phyloP scores from a whole-genome alignment of 2,113 vertebrate species.

The Amphilophus citrinellus region DNA sequence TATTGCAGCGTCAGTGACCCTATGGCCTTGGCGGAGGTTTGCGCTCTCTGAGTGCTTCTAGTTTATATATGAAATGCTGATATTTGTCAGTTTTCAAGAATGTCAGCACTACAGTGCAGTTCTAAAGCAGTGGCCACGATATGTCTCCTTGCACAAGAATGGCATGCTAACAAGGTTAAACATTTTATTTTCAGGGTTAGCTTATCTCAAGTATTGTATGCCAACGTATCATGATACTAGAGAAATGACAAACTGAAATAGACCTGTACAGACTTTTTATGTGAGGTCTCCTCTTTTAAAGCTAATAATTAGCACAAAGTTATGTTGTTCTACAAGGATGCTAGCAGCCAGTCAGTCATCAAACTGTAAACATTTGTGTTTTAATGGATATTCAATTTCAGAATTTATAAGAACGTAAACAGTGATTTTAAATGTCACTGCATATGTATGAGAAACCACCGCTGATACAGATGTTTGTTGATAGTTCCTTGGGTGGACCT shows the following conservation, averaged over 20 bases:
- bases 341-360: not conserved
- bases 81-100: no score
- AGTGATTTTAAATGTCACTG: constrained; percentile 1
- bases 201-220: not conserved
- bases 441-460: not conserved
- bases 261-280: no score
- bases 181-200: no score
- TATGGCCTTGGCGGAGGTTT: no score
- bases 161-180: no score
- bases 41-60: no score
- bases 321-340: not conserved
- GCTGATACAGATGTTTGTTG: not conserved
- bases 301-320: not conserved
- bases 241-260: not conserved
- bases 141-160: no score
- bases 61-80: no score
- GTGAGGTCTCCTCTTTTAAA: not conserved
- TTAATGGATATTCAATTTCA: not conserved
- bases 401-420: not conserved
- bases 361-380: not conserved
- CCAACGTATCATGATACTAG: not conserved
- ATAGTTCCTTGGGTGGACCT: not conserved
- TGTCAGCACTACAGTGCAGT: no score
- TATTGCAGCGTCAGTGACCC: no score
- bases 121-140: no score